Conservation (phyloP, 2,113 vertebrate species). For the Thalassoma bifasciatum region DNA sequence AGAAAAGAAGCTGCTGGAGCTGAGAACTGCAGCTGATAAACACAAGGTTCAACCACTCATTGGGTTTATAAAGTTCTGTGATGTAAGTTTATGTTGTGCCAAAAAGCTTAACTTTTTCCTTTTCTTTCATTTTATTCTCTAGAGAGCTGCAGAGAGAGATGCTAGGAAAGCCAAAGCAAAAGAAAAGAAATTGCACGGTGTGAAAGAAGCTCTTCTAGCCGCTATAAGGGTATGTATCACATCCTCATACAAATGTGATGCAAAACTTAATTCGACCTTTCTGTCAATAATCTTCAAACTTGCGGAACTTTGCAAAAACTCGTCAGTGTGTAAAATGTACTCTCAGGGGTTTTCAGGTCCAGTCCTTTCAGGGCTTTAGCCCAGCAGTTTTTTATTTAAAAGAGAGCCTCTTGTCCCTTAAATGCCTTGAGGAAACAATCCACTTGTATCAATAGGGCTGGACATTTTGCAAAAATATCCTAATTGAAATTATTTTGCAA, state of each 20-base stretch:
- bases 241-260: not conserved
- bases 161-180: conserved; percentile 87
- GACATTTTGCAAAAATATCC: too few relatives aligned
- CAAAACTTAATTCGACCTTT: not conserved
- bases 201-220: conserved; percentile 83
- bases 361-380: too few relatives aligned
- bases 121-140: conserved; percentile 61
- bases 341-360: too few relatives aligned
- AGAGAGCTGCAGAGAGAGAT: conserved; percentile 90
- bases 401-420: too few relatives aligned
- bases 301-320: too few relatives aligned
- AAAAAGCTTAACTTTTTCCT: conserved; percentile 75
- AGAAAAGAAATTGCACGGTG: conserved; percentile 83
- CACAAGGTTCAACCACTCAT: conserved; percentile 81
- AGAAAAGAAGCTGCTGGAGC: conserved; percentile 90
- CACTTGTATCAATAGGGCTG: too few relatives aligned
- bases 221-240: conserved; percentile 86
- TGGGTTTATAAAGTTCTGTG: not conserved
- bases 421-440: too few relatives aligned
- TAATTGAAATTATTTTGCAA: too few relatives aligned
- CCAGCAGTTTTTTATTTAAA: too few relatives aligned
- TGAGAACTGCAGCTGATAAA: conserved; percentile 74
- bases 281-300: too few relatives aligned
- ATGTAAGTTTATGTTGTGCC: not conserved
- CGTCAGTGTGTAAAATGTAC: too few relatives aligned